Conservation (phyloP, 1,140 invertebrate species). For the Apis laboriosa region DNA sequence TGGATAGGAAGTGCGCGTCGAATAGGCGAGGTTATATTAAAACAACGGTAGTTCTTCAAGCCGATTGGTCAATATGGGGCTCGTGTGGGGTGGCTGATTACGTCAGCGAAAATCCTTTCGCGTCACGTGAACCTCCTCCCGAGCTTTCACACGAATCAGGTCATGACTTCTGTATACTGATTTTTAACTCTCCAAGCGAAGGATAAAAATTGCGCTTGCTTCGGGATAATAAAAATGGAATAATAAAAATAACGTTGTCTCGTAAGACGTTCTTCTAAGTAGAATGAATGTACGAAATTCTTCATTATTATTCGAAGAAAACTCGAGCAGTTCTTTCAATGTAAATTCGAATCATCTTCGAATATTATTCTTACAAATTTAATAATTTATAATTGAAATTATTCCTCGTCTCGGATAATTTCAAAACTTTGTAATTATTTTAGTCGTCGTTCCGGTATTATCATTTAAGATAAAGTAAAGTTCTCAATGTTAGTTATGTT, state of each 20-base stretch:
- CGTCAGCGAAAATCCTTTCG: slow-evolving; percentile 68
- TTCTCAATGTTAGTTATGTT: too few species aligned
- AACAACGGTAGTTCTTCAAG: slow-evolving; percentile 56
- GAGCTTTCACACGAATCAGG: slow-evolving; percentile 58
- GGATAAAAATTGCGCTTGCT: not conserved
- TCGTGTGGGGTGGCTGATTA: slow-evolving; percentile 55
- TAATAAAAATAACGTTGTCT: not conserved
- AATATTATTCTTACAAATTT: too few species aligned
- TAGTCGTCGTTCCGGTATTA: too few species aligned
- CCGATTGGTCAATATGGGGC: slow-evolving; percentile 54
- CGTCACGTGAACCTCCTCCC: slow-evolving; percentile 43
- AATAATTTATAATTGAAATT: too few species aligned
- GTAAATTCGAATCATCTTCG: too few species aligned
- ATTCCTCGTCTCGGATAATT: too few species aligned
- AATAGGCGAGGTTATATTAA: not conserved
- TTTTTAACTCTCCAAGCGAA: not conserved
- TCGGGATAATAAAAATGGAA: not conserved
- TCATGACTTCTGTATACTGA: slow-evolving; percentile 46
- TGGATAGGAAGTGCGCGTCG: not conserved
- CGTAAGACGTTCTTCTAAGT: too few species aligned
- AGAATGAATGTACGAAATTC: too few species aligned
- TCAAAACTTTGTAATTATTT: too few species aligned
- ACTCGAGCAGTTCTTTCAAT: too few species aligned
- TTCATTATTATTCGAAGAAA: too few species aligned
- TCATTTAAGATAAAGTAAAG: too few species aligned